Base-by-base conservation (phyloP, 2,888 invertebrate genomes). In the Selenia dentaria region DNA sequence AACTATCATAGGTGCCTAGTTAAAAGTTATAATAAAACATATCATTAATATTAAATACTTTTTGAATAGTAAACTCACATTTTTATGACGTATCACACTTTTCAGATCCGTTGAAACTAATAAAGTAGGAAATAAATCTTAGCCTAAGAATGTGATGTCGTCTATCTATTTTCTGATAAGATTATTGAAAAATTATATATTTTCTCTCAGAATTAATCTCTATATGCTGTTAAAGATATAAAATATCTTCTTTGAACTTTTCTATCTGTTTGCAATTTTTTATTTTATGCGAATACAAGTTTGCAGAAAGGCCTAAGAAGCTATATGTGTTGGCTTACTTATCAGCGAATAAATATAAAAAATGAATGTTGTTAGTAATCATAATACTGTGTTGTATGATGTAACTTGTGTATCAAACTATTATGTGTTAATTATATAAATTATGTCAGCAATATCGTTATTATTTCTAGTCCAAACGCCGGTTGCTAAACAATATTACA, bases 381-480 rank as follows among this genome's bases (percentile, higher is more conserved):
- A 57, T 68, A 72, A 69, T 63, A 57, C 66, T 76, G 57, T 69
- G 67, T 76, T 76, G 67, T 77, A 71, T 57, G 62, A 70, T 71
- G 70, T 78, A 74, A 73, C 72, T 73, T 74, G 74, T 83, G 78
- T 81, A 79, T 68, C 78, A 62, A 75, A 36, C 40, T 58, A 65
- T 55, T 80, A 78, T 83, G 83, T 88, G 86, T 87, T 84, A 79
- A 59, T 49, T 83, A 87, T 83, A 87, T 81, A 74, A 82, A 82
- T 80, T 79, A 83, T 83, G 77, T 85, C 86, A 72, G 88, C 87
- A 83, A 69, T 61, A 61, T 74, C 70, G 49, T 79, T 69, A 24
- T 61, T 55, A 62, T 63, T 69, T 61, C 6, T 8, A 16, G 13
- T 14, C 16, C 6, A 16, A 6, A 2, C 18, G n/a, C n/a, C n/a